These are phyloP conservation scores for Agapornis roseicollis DNA, from an alignment of 2,113 vertebrate genomes.

Conservation along the genomic window DNA sequence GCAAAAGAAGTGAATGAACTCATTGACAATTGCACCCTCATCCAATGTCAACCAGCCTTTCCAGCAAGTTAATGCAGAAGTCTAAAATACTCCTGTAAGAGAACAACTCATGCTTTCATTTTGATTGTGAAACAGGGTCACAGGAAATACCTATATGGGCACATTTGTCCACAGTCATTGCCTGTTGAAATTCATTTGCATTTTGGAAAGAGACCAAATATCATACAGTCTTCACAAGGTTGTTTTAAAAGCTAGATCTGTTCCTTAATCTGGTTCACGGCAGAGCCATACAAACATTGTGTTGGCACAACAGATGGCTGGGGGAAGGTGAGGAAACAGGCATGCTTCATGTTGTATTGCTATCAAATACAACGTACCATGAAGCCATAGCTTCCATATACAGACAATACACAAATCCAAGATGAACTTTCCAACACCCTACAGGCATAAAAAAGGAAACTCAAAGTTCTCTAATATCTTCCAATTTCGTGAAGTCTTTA, in stretches of 20 bases:
- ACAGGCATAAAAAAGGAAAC: not conserved
- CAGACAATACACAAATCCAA: not conserved
- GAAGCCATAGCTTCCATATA: not conserved
- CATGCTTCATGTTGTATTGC: slow-evolving; percentile 14
- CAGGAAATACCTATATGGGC: not conserved
- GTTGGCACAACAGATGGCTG: slow-evolving; percentile 58
- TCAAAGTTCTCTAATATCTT: not conserved
- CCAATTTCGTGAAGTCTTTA: not conserved
- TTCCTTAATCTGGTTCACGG: not conserved
- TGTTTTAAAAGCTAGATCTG: not conserved
- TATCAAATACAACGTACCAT: not conserved
- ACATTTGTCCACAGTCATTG: not conserved
- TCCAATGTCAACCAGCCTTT: not conserved
- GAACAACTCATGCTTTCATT: not conserved
- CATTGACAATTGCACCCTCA: not conserved
- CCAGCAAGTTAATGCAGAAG: not conserved
- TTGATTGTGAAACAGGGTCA: not conserved
- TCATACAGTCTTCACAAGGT: not conserved
- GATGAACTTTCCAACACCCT: not conserved
- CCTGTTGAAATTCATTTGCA: not conserved
- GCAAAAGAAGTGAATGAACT: not conserved
- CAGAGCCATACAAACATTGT: slow-evolving; percentile 7
- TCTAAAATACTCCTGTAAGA: not conserved
- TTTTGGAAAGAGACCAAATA: not conserved
- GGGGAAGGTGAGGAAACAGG: slow-evolving; percentile 46